Conservation (phyloP, 2,113 vertebrate species). For the Phaethornis superciliosus region DNA sequence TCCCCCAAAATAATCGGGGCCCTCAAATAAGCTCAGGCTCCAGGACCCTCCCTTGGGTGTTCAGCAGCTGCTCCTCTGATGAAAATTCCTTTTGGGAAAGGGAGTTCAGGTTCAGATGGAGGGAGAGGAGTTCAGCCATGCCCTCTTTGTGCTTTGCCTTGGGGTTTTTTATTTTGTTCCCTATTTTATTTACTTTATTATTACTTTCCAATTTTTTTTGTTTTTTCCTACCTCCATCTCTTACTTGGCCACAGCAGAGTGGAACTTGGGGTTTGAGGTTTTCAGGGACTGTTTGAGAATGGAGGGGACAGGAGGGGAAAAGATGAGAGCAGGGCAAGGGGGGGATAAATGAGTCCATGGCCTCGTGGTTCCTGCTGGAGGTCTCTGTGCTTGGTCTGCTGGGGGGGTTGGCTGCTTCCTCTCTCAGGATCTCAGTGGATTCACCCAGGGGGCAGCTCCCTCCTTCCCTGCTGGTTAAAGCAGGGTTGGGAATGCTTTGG, state of each 20-base stretch:
- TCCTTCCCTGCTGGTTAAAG: neutral
- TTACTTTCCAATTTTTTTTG: too few relatives aligned
- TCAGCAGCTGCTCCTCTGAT: neutral
- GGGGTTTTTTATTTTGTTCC: too few relatives aligned
- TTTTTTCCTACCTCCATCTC: neutral
- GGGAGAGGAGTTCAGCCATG: too few relatives aligned
- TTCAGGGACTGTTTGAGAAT: neutral
- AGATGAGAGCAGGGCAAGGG: rapidly evolving
- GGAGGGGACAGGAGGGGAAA: neutral
- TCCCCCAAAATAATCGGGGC: neutral
- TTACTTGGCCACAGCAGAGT: neutral
- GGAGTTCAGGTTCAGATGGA: too few relatives aligned
- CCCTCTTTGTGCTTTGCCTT: neutral
- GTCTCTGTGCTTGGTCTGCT: too few relatives aligned
- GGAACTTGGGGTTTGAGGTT: neutral
- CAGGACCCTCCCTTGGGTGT: neutral
- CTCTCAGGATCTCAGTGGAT: too few relatives aligned
- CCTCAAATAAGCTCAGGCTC: neutral
- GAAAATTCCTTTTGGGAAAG: neutral
- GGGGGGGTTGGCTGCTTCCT: too few relatives aligned
- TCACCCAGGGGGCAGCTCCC: too few relatives aligned
- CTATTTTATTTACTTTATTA: too few relatives aligned
- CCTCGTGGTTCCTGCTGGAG: too few relatives aligned
- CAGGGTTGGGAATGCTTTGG: too few relatives aligned
- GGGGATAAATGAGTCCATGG: too few relatives aligned